Evolutionary conservation across 1,140 invertebrate genomes (phyloP).

Genomic region (Adoxophyes honmai): DNA sequence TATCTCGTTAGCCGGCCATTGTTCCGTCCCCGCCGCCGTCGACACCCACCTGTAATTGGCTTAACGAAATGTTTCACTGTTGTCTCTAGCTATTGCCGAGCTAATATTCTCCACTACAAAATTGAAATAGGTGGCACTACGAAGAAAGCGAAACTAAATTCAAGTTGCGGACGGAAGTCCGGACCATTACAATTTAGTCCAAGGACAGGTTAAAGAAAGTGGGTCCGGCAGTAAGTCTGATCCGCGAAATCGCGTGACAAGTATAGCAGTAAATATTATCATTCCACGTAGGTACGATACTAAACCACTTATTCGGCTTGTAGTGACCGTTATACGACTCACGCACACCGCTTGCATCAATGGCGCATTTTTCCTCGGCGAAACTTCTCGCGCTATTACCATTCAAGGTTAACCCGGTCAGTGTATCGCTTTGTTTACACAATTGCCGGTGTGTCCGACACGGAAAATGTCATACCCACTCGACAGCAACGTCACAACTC

Average conservation of each 20-base stretch:
- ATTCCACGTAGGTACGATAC: conserved; percentile 60
- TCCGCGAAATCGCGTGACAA: conserved; percentile 59
- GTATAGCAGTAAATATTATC: conserved; percentile 60
- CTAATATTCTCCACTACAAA: background rate
- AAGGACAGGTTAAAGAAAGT: conserved; percentile 57
- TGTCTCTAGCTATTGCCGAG: conserved; percentile 13
- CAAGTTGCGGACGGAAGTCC: too few species aligned
- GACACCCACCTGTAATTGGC: conserved; percentile 40
- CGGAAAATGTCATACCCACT: conserved; percentile 18
- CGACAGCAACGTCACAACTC: background rate
- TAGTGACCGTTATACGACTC: conserved; percentile 66
- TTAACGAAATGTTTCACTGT: conserved; percentile 20
- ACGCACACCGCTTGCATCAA: conserved; percentile 70
- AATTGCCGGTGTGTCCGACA: conserved; percentile 39
- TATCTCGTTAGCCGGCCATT: conserved; percentile 51
- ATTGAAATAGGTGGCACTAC: background rate
- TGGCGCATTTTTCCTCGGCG: conserved; percentile 73
- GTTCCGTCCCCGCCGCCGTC: conserved; percentile 30
- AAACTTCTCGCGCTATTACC: conserved; percentile 69
- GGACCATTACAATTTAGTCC: conserved; percentile 22
- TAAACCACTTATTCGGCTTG: conserved; percentile 71
- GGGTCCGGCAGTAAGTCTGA: conserved; percentile 43
- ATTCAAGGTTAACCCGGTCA: conserved; percentile 75
- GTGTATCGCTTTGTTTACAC: conserved; percentile 65
- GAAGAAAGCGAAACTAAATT: conserved; percentile 16